Percentiles rank a stretch among this genome's conserved stretches.
These are phyloP conservation scores for Opisthograptis luteolata DNA, from an alignment of 2,888 invertebrate species.

Conservation along the genomic window DNA sequence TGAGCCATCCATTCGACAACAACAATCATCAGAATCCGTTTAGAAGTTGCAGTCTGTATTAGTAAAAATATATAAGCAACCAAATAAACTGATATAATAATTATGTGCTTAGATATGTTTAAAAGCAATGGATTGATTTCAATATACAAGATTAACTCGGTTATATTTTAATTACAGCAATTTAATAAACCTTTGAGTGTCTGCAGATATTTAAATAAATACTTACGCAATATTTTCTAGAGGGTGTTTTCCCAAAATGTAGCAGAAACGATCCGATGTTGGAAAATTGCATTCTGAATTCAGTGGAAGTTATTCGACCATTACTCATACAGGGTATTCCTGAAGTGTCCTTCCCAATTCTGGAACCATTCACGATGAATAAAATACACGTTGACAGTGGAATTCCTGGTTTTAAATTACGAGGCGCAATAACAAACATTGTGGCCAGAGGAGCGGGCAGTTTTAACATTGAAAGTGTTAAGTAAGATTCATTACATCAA, in stretches of 20 bases:
- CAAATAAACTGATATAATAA: too few relatives aligned
- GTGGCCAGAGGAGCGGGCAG: background rate
- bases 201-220: too few relatives aligned
- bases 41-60: too few relatives aligned
- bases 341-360: background rate
- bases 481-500: background rate
- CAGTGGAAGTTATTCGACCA: background rate
- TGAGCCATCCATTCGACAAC: too few relatives aligned
- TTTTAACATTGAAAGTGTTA: background rate
- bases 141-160: too few relatives aligned
- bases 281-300: background rate
- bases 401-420: background rate
- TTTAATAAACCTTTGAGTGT: too few relatives aligned
- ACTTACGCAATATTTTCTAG: too few relatives aligned
- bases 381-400: background rate
- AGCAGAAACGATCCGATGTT: background rate
- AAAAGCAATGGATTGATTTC: too few relatives aligned
- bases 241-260: background rate
- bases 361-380: constrained; percentile 1
- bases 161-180: too few relatives aligned
- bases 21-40: too few relatives aligned
- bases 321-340: background rate
- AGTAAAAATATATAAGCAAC: too few relatives aligned
- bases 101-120: too few relatives aligned
- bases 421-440: background rate